These are phyloP conservation scores for Hycleus phaleratus DNA, from an alignment of 1,140 invertebrate species.

Conservation along the genomic window DNA sequence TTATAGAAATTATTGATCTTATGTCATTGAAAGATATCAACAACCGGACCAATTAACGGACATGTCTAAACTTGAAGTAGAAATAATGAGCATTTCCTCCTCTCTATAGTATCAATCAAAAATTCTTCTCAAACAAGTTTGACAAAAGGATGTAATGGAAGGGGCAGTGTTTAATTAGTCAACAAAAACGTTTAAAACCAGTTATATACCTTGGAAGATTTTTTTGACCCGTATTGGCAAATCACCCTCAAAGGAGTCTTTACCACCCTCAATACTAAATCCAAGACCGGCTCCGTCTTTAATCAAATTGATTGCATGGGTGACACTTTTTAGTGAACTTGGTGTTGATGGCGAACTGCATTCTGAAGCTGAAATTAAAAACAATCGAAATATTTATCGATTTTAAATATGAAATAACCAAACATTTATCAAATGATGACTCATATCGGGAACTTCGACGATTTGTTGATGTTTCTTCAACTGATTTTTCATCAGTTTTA, in stretches of 20 bases:
- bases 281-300: conserved; percentile 86
- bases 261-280: conserved; percentile 87
- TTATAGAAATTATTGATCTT: too few relatives aligned
- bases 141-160: too few relatives aligned
- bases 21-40: too few relatives aligned
- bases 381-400: neutral
- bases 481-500: neutral
- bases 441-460: neutral
- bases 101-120: too few relatives aligned
- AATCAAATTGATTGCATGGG: conserved; percentile 53
- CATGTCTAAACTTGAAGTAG: too few relatives aligned
- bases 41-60: too few relatives aligned
- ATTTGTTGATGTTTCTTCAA: too few relatives aligned
- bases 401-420: neutral
- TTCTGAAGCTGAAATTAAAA: conserved; percentile 8
- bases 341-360: neutral
- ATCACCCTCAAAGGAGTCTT: conserved; percentile 81
- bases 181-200: neutral
- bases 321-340: conserved; percentile 17
- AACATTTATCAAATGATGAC: neutral
- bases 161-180: too few relatives aligned
- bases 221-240: conserved; percentile 81
- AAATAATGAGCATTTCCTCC: too few relatives aligned
- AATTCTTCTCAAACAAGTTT: too few relatives aligned
- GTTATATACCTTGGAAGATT: conserved; percentile 73